phyloP scores from a whole-genome alignment of 1,140 invertebrate species.

The Episyrphus balteatus region DNA sequence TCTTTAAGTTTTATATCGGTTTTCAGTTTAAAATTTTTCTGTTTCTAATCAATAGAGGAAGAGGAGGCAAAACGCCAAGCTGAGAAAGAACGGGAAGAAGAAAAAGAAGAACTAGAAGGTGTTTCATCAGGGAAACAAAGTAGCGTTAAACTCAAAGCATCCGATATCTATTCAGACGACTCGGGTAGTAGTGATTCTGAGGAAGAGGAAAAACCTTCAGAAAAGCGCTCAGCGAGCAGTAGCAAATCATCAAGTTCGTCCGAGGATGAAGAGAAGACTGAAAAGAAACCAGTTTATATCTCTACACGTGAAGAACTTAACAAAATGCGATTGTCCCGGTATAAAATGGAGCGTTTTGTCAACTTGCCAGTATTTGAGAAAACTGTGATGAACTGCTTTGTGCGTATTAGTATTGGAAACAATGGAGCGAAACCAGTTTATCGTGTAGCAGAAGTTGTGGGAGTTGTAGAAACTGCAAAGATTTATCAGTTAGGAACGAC shows the following conservation, averaged over 20 bases:
- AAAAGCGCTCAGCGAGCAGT: slow-evolving; percentile 34
- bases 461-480: slow-evolving; percentile 89
- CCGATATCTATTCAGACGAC: slow-evolving; percentile 93
- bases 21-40: neutral
- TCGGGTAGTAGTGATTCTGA: slow-evolving; percentile 60
- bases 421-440: slow-evolving; percentile 73
- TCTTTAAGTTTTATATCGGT: too few species aligned
- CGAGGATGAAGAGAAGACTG: slow-evolving; percentile 37
- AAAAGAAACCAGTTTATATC: slow-evolving; percentile 52
- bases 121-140: slow-evolving; percentile 32
- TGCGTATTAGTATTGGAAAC: slow-evolving; percentile 91
- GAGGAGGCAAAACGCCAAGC: slow-evolving; percentile 39
- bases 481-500: slow-evolving; percentile 85
- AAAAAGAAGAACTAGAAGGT: slow-evolving; percentile 55
- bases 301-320: slow-evolving; percentile 71
- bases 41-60: slow-evolving; percentile 28
- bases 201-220: slow-evolving; percentile 37
- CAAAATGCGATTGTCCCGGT: slow-evolving; percentile 77
- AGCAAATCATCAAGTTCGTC: slow-evolving; percentile 43
- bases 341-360: slow-evolving; percentile 89
- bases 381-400: slow-evolving; percentile 86
- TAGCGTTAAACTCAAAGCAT: slow-evolving; percentile 67
- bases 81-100: slow-evolving; percentile 43
- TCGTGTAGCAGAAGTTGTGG: slow-evolving; percentile 86
- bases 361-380: slow-evolving; percentile 91